Evolutionary conservation across 2,113 vertebrate species (phyloP).

Genomic region (Hippocampus comes): DNA sequence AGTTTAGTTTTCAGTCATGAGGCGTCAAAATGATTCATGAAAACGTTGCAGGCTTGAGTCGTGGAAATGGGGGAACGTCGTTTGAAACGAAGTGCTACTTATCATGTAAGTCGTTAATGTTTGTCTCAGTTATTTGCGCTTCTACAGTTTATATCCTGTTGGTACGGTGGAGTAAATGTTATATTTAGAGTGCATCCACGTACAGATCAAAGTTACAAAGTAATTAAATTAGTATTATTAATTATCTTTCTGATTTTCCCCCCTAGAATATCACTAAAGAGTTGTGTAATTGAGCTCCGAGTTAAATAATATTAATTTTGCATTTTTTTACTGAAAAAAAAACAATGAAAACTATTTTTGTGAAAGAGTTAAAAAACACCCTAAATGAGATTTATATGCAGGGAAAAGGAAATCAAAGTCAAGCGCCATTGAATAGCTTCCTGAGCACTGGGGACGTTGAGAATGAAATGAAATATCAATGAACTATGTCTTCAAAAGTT

Average conservation of each 20-base stretch:
- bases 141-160: conserved; percentile 5
- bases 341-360: background rate
- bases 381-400: background rate
- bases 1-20: background rate
- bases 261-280: too few species aligned
- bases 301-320: background rate
- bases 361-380: background rate
- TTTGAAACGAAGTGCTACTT: conserved; percentile 64
- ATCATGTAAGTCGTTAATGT: conserved; percentile 72
- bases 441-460: conserved; percentile 35
- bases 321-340: background rate
- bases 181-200: background rate
- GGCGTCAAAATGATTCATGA: background rate
- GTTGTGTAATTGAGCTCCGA: background rate
- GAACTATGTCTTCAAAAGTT: background rate
- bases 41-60: background rate
- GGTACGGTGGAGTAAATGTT: too few species aligned
- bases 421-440: conserved; percentile 38
- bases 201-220: background rate
- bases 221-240: background rate
- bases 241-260: background rate
- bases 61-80: conserved; percentile 73
- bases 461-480: too few species aligned
- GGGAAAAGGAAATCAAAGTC: background rate
- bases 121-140: background rate